Evolutionary conservation across 2,888 invertebrate genomes (phyloP).

Genomic region (Orthosia gracilis): DNA sequence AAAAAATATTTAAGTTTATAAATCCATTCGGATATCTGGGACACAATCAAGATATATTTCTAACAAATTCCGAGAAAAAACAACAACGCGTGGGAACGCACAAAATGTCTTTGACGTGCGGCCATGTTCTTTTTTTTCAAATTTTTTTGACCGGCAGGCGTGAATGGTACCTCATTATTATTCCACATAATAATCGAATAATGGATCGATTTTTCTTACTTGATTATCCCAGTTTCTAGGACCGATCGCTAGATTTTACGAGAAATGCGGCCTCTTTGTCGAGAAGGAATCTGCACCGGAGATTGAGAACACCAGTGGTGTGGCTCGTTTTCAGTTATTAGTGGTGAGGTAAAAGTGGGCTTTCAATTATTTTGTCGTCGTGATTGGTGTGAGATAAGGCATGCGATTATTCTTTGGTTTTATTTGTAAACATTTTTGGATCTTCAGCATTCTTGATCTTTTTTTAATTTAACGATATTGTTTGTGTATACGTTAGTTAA

Average conservation of each 20-base stretch:
- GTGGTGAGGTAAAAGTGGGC: constrained; percentile 63
- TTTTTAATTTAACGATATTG: not conserved
- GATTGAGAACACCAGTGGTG: constrained; percentile 83
- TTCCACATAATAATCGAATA: constrained; percentile 83
- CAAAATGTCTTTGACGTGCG: constrained; percentile 72
- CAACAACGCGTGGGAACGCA: constrained; percentile 24
- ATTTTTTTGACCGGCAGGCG: constrained; percentile 68
- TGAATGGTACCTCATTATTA: constrained; percentile 82
- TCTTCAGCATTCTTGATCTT: not conserved
- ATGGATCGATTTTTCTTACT: constrained; percentile 76
- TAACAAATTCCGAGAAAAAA: constrained; percentile 23
- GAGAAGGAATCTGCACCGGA: constrained; percentile 71
- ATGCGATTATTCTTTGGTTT: not conserved
- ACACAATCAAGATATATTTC: constrained; percentile 70
- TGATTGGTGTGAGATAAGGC: constrained; percentile 5
- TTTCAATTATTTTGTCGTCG: constrained; percentile 58
- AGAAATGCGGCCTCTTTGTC: constrained; percentile 77
- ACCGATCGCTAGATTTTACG: constrained; percentile 80
- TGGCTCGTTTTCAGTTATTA: constrained; percentile 70
- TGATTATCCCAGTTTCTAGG: constrained; percentile 83
- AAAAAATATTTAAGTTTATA: constrained; percentile 66
- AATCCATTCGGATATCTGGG: constrained; percentile 69
- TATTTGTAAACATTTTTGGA: not conserved
- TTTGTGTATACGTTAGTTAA: not conserved
- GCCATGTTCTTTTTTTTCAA: constrained; percentile 67